These are phyloP conservation scores for Aphelenchoides avenae DNA, from an alignment of 1,140 invertebrate genomes.

Conservation along the genomic window DNA sequence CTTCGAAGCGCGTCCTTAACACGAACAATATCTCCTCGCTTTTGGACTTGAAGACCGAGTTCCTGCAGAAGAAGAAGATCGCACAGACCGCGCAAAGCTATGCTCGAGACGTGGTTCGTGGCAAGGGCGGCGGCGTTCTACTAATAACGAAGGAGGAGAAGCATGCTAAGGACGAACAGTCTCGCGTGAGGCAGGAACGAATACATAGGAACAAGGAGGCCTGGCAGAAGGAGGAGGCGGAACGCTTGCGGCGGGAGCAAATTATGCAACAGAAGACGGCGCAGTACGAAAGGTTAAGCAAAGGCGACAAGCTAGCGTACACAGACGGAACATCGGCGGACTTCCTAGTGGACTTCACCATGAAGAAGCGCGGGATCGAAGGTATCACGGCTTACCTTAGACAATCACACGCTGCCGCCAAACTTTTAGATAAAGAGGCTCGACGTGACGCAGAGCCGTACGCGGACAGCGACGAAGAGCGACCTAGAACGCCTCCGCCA, in stretches of 20 bases:
- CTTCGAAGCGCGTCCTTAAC: slow-evolving; percentile 3
- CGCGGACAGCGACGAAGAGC: not conserved
- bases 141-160: slow-evolving; percentile 31
- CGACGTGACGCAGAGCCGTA: not conserved
- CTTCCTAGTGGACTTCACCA: slow-evolving; percentile 23
- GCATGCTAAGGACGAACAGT: slow-evolving; percentile 12
- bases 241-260: slow-evolving; percentile 24
- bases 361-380: slow-evolving; percentile 29
- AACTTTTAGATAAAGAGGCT: not conserved
- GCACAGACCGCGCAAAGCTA: not conserved
- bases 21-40: slow-evolving; percentile 13
- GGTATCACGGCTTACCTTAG: not conserved
- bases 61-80: not conserved
- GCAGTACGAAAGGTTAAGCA: slow-evolving; percentile 35
- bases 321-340: slow-evolving; percentile 27
- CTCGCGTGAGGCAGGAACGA: slow-evolving; percentile 2
- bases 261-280: slow-evolving; percentile 20
- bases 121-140: slow-evolving; percentile 11
- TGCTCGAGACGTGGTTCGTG: slow-evolving; percentile 2
- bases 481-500: not conserved
- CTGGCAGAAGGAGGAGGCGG: slow-evolving; percentile 26
- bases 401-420: not conserved
- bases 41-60: slow-evolving; percentile 15
- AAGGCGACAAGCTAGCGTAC: slow-evolving; percentile 26
- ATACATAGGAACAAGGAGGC: slow-evolving; percentile 19